Percentiles rank a stretch among this genome's conserved stretches.
Conservation (phyloP, 2,113 vertebrate species). For the Semnornis frantzii region DNA sequence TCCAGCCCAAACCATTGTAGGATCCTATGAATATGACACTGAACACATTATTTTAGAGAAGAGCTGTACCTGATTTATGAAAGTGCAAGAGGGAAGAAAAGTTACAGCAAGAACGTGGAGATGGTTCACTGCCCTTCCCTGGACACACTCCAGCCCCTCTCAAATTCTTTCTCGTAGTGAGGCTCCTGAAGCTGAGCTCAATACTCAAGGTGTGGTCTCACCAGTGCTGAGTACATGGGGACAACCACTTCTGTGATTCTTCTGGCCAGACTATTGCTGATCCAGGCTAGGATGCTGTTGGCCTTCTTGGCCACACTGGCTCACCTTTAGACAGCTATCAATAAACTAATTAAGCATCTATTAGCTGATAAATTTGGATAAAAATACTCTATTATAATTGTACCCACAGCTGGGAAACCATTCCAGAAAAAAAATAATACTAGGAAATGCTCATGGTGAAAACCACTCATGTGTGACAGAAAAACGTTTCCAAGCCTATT, state of each 20-base stretch:
- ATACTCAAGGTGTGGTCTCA: too few species aligned
- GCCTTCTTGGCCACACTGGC: too few species aligned
- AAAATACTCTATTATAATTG: neutral
- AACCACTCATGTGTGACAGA: neutral
- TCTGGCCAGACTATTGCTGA: too few species aligned
- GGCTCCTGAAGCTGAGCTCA: too few species aligned
- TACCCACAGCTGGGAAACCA: neutral
- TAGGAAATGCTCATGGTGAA: neutral
- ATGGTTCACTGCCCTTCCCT: neutral
- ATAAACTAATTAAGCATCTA: neutral
- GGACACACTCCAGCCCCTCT: too few species aligned
- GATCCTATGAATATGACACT: neutral
- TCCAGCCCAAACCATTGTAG: too few species aligned
- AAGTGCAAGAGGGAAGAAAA: neutral
- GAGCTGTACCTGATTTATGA: fast-evolving
- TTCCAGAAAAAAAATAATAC: neutral
- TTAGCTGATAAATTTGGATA: neutral
- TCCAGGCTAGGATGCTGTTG: too few species aligned
- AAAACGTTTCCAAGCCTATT: neutral
- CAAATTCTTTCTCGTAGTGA: too few species aligned
- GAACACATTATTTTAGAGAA: fast-evolving
- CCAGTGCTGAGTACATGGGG: too few species aligned
- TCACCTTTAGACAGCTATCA: too few species aligned
- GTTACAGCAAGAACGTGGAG: fast-evolving
- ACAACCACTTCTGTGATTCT: too few species aligned